phyloP scores from a whole-genome alignment of 2,797 vertebrate species.

The Myiotriccus ornatus region DNA sequence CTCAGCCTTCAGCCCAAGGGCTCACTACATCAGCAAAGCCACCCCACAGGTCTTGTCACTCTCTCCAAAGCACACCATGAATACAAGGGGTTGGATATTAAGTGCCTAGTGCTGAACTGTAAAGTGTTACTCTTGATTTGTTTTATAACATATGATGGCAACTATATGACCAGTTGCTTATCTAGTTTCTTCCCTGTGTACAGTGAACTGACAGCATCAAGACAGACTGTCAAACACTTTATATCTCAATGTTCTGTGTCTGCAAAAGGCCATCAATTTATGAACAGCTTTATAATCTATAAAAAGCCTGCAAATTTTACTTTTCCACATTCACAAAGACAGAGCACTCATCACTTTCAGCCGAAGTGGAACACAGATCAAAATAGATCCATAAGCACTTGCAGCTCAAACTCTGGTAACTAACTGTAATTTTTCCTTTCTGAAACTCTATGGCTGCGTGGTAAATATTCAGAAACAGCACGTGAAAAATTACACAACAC shows the following conservation, averaged over 20 bases:
- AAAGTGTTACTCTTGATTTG: neutral
- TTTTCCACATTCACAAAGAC: slow-evolving; percentile 22
- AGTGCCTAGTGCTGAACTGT: neutral
- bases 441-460: neutral
- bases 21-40: neutral
- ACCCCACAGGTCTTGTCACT: neutral
- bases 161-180: neutral
- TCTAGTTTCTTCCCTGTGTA: neutral
- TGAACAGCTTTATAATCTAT: slow-evolving; percentile 13
- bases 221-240: neutral
- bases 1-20: neutral
- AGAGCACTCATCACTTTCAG: slow-evolving; percentile 1
- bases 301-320: slow-evolving; percentile 23
- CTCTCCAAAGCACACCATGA: neutral
- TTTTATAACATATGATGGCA: neutral
- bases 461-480: neutral
- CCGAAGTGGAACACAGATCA: neutral
- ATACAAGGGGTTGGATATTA: neutral
- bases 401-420: neutral
- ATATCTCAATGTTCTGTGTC: neutral
- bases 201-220: neutral
- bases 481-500: neutral
- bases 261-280: slow-evolving; percentile 26
- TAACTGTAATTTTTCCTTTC: neutral
- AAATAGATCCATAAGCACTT: neutral